Conservation (phyloP, 2,797 vertebrate genomes). For the Pantherophis vulpinus region DNA sequence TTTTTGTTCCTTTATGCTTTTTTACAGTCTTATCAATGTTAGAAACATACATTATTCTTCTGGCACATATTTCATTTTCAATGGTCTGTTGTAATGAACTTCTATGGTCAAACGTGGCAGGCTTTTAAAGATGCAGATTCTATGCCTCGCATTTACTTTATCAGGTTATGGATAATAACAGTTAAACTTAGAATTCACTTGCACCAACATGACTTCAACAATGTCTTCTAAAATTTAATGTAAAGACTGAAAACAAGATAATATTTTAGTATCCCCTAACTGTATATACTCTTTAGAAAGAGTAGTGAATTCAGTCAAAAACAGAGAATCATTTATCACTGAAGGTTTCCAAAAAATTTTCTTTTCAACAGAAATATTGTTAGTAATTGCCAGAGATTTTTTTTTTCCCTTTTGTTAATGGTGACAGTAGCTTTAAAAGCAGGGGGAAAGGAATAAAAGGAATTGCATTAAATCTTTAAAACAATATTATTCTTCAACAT, state of each 20-base stretch:
- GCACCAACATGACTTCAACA: neutral
- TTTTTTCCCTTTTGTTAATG: slow-evolving; percentile 5
- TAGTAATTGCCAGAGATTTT: neutral
- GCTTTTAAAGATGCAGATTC: neutral
- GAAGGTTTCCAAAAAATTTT: neutral
- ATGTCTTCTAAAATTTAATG: neutral
- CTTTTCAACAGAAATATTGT: neutral
- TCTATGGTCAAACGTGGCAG: neutral
- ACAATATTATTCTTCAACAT: slow-evolving; percentile 1
- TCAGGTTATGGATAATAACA: neutral
- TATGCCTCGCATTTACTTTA: neutral
- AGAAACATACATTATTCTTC: neutral
- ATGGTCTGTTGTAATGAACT: neutral
- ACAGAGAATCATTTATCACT: slow-evolving; percentile 21
- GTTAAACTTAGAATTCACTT: neutral
- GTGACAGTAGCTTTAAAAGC: neutral
- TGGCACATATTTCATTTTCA: neutral
- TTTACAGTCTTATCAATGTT: neutral
- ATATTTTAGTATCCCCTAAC: neutral
- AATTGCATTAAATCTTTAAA: neutral
- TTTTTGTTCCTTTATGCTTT: neutral
- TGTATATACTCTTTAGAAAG: neutral
- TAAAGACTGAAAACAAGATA: neutral
- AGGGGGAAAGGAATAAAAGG: neutral
- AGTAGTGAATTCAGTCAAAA: neutral